Conservation (phyloP, 2,797 vertebrate genomes). For the Coregonus ussuriensis region DNA sequence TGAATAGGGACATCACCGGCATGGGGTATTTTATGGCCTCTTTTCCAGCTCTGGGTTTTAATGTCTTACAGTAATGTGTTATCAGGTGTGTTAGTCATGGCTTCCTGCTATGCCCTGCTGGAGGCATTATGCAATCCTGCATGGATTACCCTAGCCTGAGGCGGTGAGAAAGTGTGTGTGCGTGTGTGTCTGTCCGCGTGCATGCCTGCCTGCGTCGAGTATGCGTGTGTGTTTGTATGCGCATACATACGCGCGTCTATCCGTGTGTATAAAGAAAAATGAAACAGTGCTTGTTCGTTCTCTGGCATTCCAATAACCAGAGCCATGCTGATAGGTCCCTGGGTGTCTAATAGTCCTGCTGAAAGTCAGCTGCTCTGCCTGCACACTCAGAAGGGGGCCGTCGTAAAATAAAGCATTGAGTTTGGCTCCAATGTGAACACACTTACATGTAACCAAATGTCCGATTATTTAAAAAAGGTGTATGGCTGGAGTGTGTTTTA, state of each 20-base stretch:
- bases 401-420: constrained; percentile 42
- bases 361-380: constrained; percentile 29
- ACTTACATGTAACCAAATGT: constrained; percentile 45
- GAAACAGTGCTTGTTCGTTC: constrained; percentile 7
- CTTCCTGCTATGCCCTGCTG: constrained; percentile 44
- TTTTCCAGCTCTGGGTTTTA: background rate
- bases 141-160: constrained; percentile 30
- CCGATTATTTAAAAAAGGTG: constrained; percentile 43
- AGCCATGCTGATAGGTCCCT: constrained; percentile 27
- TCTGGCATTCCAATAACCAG: constrained; percentile 22
- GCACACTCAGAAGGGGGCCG: constrained; percentile 27
- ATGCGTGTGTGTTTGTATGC: constrained; percentile 5
- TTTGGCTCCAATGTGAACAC: constrained; percentile 23
- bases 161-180: constrained; percentile 5
- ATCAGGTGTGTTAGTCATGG: constrained; percentile 66
- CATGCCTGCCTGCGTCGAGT: constrained; percentile 11
- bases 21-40: constrained; percentile 39
- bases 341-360: constrained; percentile 36
- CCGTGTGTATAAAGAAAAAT: background rate
- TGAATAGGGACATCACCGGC: constrained; percentile 53
- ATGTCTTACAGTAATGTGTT: constrained; percentile 55
- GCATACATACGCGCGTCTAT: constrained; percentile 1
- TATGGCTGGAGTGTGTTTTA: constrained; percentile 50
- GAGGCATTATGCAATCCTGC: constrained; percentile 38
- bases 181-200: constrained; percentile 6